phyloP scores from a whole-genome alignment of 2,113 vertebrate species.

The Cyanistes caeruleus region DNA sequence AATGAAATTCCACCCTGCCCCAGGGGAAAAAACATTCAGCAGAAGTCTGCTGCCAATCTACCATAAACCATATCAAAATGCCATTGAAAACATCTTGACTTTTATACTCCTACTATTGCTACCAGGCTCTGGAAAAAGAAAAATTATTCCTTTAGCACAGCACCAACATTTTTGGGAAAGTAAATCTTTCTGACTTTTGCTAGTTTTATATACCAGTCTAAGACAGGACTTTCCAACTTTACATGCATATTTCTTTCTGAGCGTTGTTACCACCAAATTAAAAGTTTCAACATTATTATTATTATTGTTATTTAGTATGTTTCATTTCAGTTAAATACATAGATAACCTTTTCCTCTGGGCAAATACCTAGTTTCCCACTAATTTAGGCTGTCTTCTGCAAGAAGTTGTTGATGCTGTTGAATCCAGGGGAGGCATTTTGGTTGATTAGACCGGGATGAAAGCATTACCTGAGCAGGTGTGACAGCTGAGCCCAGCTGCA shows the following conservation, averaged over 20 bases:
- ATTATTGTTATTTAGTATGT: not conserved
- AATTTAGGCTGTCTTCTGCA: not conserved
- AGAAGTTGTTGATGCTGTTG: no score
- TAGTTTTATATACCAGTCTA: not conserved
- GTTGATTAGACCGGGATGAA: accelerated
- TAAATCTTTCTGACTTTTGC: not conserved
- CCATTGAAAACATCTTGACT: not conserved
- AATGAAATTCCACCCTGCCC: not conserved
- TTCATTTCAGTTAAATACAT: not conserved
- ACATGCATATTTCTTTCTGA: not conserved
- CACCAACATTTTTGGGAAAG: not conserved
- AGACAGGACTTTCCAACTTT: not conserved
- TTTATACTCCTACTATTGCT: not conserved
- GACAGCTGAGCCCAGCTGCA: not conserved
- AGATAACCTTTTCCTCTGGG: not conserved
- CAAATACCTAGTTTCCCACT: not conserved
- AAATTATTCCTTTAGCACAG: not conserved
- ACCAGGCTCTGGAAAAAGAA: not conserved
- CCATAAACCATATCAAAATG: not conserved
- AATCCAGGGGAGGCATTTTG: not conserved
- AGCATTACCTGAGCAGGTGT: not conserved
- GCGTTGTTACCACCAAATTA: not conserved
- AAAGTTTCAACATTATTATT: not conserved
- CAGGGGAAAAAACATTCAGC: not conserved
- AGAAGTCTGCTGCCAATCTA: not conserved